Conservation (phyloP, 1,140 invertebrate genomes). For the Drosophila suzukii region DNA sequence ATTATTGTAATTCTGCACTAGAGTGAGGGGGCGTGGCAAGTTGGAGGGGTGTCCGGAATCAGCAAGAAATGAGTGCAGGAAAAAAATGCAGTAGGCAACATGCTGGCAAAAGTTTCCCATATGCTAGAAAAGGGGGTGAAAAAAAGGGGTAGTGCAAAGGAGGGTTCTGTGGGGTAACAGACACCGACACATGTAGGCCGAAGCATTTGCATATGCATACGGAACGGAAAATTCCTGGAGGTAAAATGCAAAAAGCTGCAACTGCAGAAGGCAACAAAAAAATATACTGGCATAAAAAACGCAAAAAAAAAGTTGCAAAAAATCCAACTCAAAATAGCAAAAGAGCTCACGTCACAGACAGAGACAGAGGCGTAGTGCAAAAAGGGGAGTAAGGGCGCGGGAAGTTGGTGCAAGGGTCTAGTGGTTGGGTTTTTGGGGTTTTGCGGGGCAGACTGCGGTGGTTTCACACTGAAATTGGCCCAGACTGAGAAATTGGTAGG, state of each 20-base stretch:
- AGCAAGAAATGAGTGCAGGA: constrained; percentile 44
- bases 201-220: constrained; percentile 77
- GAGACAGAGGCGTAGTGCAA: constrained; percentile 11
- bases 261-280: constrained; percentile 32
- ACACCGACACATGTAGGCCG: constrained; percentile 78
- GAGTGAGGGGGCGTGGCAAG: constrained; percentile 7
- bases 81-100: constrained; percentile 56
- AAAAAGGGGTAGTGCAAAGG: not conserved
- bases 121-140: constrained; percentile 10
- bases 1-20: constrained; percentile 79
- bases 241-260: constrained; percentile 71
- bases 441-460: constrained; percentile 35
- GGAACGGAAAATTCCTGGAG: constrained; percentile 48
- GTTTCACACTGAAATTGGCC: constrained; percentile 29
- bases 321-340: constrained; percentile 50
- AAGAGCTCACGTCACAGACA: constrained; percentile 56
- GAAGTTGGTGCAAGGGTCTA: constrained; percentile 4
- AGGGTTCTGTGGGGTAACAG: constrained; percentile 25
- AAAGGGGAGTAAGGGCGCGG: not conserved
- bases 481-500: constrained; percentile 8
- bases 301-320: constrained; percentile 11
- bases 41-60: not conserved
- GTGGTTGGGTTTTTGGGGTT: constrained; percentile 25
- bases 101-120: constrained; percentile 65
- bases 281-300: constrained; percentile 10